Evolutionary conservation across 2,113 vertebrate species (phyloP), one percentile per base, ranked within the genome.

Genomic region (Ictidomys tridecemlineatus): DNA sequence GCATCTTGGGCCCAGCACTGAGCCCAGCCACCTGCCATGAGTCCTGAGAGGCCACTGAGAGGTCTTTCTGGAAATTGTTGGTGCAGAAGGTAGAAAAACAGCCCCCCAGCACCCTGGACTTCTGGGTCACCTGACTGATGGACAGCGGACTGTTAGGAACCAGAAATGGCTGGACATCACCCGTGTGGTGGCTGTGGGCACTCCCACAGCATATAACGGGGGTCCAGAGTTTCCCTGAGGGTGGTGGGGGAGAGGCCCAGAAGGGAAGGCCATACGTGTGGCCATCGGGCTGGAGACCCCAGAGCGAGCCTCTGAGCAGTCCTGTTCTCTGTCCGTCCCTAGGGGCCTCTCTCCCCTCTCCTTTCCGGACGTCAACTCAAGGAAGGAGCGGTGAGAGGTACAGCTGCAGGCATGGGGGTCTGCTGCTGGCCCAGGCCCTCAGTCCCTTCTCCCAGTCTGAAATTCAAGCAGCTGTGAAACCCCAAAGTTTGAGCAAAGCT

Each of bases 331-430:
- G 9, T 11, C 4, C 1, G 24, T 32, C 56, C 17, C 63, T 0
- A 1, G 2, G 11, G 37, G 0, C 82, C 24, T 3, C 18, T 73
- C 42, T 86, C 18, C 63, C 6, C 11, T 30, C 26, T 51, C 56
- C 30, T 74, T 22, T 14, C 45, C 56, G 26, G 8, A 8, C 65
- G 70, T 48, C 17, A n/a, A 28, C 58, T 42, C 26, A 5, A 53
- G 22, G 73, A 73, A 32, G 82, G 13, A 20, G 1, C 5, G 14
- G 34, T 0, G 4, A 0, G 26, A 58, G 70, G 16, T 7, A 0
- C 11, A 28, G 63, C 45, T 8, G 1, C 4, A 14, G 67, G 2
- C 37, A 7, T 2, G 70, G 9, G 37, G 72, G 24, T 48, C 56
- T 0, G 69, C 61, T 30, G 32, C n/a, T 16, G 10, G 24, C 67